A percentile compares a stretch with the other conserved stretches of the same genome.
Conservation (phyloP, 2,113 vertebrate species). For the Atrichornis clamosus region DNA sequence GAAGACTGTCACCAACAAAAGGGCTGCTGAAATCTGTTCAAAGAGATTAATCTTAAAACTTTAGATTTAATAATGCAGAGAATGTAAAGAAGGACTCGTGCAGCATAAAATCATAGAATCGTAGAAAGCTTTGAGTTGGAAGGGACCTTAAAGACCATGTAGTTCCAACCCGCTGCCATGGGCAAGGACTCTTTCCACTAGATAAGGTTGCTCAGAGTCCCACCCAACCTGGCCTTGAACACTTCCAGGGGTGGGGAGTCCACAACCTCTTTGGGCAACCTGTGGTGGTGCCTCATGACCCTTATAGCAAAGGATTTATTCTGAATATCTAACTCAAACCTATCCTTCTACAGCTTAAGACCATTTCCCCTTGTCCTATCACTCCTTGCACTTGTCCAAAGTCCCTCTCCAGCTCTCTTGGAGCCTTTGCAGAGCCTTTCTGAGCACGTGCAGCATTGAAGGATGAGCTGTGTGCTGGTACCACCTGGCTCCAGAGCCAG, state of each 20-base stretch:
- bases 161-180: too few species aligned
- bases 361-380: too few species aligned
- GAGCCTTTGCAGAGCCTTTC: background rate
- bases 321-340: background rate
- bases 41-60: background rate
- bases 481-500: background rate
- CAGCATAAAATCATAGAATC: background rate
- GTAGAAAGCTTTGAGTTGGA: background rate
- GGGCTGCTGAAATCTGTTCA: rapidly evolving
- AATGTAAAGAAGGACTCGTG: background rate
- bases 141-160: background rate
- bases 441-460: rapidly evolving
- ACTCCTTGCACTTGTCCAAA: background rate
- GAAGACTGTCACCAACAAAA: background rate
- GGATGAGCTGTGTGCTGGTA: background rate
- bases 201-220: background rate
- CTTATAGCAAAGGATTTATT: background rate
- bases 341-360: background rate
- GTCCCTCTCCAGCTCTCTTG: background rate
- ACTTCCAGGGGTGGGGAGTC: background rate
- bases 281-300: background rate
- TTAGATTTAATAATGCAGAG: background rate
- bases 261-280: background rate
- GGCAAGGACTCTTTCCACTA: background rate
- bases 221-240: background rate